A percentile compares a stretch with the other conserved stretches of the same genome.
phyloP scores from a whole-genome alignment of 2,888 invertebrate species.

The Hecatera dysodea region DNA sequence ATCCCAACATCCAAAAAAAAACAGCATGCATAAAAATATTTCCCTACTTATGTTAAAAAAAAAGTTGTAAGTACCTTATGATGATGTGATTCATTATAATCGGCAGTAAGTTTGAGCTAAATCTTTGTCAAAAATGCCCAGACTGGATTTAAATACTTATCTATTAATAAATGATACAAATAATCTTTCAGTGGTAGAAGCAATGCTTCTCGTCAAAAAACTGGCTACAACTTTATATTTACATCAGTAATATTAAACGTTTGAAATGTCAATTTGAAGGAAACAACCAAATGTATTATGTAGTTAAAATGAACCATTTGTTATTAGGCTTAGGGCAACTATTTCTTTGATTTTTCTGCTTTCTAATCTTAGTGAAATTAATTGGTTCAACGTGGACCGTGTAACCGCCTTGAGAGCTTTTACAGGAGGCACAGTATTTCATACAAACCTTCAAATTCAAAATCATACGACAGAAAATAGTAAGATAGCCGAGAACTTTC shows the following conservation, averaged over 20 bases:
- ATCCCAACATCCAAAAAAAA: too few relatives aligned
- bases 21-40: too few relatives aligned
- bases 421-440: neutral
- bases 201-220: neutral
- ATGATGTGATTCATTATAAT: constrained; percentile 3
- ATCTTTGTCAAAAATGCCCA: constrained; percentile 3
- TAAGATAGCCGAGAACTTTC: too few relatives aligned
- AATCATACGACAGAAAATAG: neutral
- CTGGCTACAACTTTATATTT: constrained; percentile 5
- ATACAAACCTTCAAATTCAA: neutral
- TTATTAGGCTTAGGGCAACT: too few relatives aligned
- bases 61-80: neutral
- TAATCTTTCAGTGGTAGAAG: neutral
- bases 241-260: constrained; percentile 11
- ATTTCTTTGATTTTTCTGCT: neutral
- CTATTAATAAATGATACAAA: neutral
- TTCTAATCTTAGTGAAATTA: neutral
- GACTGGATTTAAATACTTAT: neutral
- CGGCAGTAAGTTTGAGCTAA: neutral
- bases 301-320: too few relatives aligned
- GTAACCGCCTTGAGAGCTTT: constrained; percentile 3
- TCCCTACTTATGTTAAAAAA: too few relatives aligned
- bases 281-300: too few relatives aligned
- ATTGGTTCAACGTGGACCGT: neutral
- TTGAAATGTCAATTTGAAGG: neutral